Evolutionary conservation across 23 tunicate genomes (phyloP).

Genomic region (Halocynthia aurantium): DNA sequence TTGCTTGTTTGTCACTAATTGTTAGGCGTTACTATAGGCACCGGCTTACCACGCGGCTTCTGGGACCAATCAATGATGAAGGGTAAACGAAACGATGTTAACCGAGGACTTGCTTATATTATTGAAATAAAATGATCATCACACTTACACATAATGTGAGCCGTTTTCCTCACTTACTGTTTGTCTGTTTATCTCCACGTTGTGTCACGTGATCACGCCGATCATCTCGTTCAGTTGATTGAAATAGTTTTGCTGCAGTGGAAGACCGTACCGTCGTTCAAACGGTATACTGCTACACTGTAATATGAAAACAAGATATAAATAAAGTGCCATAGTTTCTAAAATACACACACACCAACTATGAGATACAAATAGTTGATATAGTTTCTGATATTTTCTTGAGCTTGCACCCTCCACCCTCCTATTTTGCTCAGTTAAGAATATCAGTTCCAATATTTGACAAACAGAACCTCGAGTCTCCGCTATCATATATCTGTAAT

Average conservation of each 20-base stretch:
- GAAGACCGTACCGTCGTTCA: conserved; percentile 67
- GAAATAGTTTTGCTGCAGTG: conserved; percentile 63
- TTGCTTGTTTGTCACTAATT: no score
- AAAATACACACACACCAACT: background rate
- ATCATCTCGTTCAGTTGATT: conserved; percentile 65
- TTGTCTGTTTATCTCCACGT: conserved; percentile 47
- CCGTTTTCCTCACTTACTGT: background rate
- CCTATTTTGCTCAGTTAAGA: no score
- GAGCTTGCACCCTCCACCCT: no score
- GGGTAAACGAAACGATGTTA: background rate
- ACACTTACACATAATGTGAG: conserved; percentile 14
- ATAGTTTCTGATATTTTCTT: background rate
- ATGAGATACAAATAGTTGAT: background rate
- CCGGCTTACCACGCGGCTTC: no score
- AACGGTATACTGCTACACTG: conserved; percentile 55
- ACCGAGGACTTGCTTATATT: background rate
- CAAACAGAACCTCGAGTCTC: no score
- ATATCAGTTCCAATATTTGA: no score
- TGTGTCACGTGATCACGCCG: conserved; percentile 74
- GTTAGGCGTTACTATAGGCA: no score
- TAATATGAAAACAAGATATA: background rate
- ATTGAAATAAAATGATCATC: background rate
- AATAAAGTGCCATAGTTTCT: no score
- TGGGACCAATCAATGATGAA: background rate
- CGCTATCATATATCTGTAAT: no score